These are phyloP conservation scores for Solenopsis fugax DNA, from an alignment of 1,140 invertebrate genomes.

Conservation along the genomic window DNA sequence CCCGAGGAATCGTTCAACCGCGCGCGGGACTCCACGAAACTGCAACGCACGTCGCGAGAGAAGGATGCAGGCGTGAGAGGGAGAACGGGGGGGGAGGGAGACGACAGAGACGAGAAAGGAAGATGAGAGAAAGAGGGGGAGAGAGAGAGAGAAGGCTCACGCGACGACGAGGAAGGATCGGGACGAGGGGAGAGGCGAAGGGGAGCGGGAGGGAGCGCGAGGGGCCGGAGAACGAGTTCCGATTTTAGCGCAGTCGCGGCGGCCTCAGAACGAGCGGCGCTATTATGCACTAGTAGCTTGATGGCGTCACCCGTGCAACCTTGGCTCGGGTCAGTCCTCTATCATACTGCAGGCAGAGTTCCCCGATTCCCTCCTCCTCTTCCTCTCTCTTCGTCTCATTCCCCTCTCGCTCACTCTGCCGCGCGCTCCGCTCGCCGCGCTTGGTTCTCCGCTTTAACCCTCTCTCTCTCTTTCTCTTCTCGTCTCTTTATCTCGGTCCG, in stretches of 20 bases:
- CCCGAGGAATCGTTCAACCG: conserved; percentile 69
- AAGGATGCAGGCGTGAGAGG: conserved; percentile 3
- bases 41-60: conserved; percentile 51
- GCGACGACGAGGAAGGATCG: background rate
- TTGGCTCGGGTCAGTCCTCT: conserved; percentile 87
- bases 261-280: conserved; percentile 81
- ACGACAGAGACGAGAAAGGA: background rate
- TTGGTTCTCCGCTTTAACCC: conserved; percentile 56
- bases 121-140: background rate
- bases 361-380: conserved; percentile 61
- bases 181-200: background rate
- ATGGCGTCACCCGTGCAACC: conserved; percentile 86
- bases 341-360: conserved; percentile 84
- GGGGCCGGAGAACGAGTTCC: conserved; percentile 72
- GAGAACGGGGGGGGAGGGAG: background rate
- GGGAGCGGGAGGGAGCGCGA: background rate
- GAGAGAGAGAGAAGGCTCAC: background rate
- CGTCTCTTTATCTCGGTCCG: conserved; percentile 62
- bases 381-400: conserved; percentile 10
- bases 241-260: conserved; percentile 78
- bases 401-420: conserved; percentile 39
- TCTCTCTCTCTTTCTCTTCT: conserved; percentile 47
- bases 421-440: conserved; percentile 56
- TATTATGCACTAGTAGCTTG: conserved; percentile 86
- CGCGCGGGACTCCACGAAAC: conserved; percentile 67